phyloP scores from a whole-genome alignment of 1,140 invertebrate genomes.

The Plectus sambesii region DNA sequence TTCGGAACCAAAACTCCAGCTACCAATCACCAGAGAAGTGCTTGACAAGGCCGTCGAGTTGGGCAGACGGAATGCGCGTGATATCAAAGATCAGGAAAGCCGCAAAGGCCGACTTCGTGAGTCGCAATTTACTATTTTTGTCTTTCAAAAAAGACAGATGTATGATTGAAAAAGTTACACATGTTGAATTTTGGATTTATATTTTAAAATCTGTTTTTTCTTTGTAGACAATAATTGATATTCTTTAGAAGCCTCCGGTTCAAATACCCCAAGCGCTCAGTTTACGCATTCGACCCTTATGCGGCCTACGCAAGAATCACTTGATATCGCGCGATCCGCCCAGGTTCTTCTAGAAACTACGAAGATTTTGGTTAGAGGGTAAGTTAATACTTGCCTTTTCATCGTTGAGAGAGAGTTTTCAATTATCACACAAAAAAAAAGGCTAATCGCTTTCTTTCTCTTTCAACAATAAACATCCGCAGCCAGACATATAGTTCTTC shows the following conservation, averaged over 20 bases:
- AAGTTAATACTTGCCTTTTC: slow-evolving; percentile 9
- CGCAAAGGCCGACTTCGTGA: slow-evolving; percentile 16
- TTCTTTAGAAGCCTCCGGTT: slow-evolving; percentile 25
- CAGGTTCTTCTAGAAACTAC: slow-evolving; percentile 38
- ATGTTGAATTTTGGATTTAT: too few species aligned
- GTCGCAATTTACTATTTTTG: slow-evolving; percentile 24
- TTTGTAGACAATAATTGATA: slow-evolving; percentile 3
- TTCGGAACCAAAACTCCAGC: slow-evolving; percentile 26
- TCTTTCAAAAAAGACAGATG: too few species aligned
- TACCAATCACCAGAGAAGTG: slow-evolving; percentile 40
- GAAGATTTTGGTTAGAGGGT: slow-evolving; percentile 39
- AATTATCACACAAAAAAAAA: too few species aligned
- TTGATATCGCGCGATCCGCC: slow-evolving; percentile 39
- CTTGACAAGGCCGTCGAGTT: slow-evolving; percentile 39
- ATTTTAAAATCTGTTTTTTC: too few species aligned
- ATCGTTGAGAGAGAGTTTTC: too few species aligned
- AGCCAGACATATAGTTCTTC: too few species aligned
- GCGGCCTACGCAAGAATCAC: slow-evolving; percentile 40
- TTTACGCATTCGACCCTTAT: slow-evolving; percentile 38
- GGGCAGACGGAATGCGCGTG: slow-evolving; percentile 31
- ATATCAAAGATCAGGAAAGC: slow-evolving; percentile 21
- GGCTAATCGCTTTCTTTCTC: slow-evolving; percentile 13
- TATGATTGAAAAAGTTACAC: background rate
- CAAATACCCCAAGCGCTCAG: slow-evolving; percentile 27
- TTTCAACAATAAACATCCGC: slow-evolving; percentile 7